Evolutionary conservation across 2,888 invertebrate genomes (phyloP).

Genomic region (Rhingia rostrata): DNA sequence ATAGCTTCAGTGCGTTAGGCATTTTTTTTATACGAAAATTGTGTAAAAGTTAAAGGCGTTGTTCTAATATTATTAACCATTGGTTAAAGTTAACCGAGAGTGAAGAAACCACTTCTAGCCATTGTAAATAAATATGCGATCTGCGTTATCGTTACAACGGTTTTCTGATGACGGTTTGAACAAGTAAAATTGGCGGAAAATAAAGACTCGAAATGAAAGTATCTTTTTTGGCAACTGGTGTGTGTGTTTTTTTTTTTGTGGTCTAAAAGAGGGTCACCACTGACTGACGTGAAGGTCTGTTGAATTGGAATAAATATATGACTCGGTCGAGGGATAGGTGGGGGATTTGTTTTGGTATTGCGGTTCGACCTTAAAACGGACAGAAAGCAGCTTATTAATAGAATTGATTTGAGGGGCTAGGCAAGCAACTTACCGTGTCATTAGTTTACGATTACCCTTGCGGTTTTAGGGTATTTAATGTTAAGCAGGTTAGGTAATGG

Average conservation of each 20-base stretch:
- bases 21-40: slow-evolving; percentile 9
- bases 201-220: slow-evolving; percentile 13
- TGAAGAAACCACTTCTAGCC: background rate
- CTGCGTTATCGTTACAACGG: slow-evolving; percentile 3
- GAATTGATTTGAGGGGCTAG: no score
- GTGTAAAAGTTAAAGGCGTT: slow-evolving; percentile 1
- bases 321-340: no score
- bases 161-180: background rate
- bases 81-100: background rate
- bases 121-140: background rate
- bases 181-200: background rate
- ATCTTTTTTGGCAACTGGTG: slow-evolving; percentile 3
- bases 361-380: no score
- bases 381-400: no score
- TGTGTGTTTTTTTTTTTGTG: slow-evolving; percentile 6
- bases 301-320: no score
- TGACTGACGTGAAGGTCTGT: no score
- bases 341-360: no score
- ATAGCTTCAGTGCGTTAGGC: slow-evolving; percentile 1
- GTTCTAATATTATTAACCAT: slow-evolving; percentile 12
- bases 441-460: no score
- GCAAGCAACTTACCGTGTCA: no score
- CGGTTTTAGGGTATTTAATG: no score
- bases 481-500: no score
- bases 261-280: slow-evolving; percentile 3